Conservation (phyloP, 2,113 vertebrate species). For the Tychaedon coryphoeus region DNA sequence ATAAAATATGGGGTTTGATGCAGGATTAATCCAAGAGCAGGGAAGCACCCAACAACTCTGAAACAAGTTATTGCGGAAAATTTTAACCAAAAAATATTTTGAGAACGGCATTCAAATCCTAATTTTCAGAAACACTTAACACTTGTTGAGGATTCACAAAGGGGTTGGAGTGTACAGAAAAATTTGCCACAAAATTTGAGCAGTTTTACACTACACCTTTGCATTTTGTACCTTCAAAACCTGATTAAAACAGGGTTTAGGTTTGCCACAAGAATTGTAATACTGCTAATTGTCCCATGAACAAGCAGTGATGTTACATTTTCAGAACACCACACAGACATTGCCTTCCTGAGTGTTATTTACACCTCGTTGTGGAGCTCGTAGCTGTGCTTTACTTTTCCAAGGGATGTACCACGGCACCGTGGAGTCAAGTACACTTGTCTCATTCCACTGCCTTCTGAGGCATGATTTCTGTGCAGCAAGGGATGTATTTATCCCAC, state of each 20-base stretch:
- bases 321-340: not conserved
- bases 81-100: not conserved
- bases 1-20: not conserved
- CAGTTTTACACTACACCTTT: not conserved
- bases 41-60: not conserved
- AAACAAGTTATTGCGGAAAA: not conserved
- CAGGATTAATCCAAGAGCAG: not conserved
- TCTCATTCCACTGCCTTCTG: constrained; percentile 14
- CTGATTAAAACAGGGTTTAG: not conserved
- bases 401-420: not conserved
- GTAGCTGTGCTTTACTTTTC: not conserved
- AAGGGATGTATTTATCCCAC: constrained; percentile 15
- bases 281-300: not conserved
- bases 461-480: not conserved
- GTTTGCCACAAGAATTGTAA: not conserved
- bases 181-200: not conserved
- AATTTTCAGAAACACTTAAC: not conserved
- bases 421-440: constrained; percentile 10
- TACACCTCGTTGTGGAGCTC: not conserved
- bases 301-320: not conserved
- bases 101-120: not conserved
- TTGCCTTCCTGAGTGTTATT: not conserved
- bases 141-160: not conserved
- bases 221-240: not conserved
- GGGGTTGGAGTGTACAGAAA: not conserved